Evolutionary conservation across 2,888 invertebrate genomes (phyloP).

Genomic region (Cheilosia urbana): DNA sequence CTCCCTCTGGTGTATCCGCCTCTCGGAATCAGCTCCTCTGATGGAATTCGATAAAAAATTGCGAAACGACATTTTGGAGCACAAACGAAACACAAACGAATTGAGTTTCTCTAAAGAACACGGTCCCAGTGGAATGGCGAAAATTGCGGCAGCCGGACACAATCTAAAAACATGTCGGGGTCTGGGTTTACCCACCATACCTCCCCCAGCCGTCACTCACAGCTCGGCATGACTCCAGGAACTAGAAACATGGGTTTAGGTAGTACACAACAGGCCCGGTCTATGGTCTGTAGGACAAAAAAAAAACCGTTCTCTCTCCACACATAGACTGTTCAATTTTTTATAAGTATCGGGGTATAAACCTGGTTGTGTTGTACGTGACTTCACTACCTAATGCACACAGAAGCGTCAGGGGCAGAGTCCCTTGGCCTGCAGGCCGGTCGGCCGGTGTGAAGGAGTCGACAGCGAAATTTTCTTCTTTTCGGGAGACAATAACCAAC

Average conservation of each 20-base stretch:
- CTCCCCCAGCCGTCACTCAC: slow-evolving; percentile 18
- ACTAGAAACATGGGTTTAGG: slow-evolving; percentile 20
- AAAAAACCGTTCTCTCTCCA: slow-evolving; percentile 19
- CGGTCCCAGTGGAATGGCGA: slow-evolving; percentile 17
- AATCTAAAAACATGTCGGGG: slow-evolving; percentile 34
- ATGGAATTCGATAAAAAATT: slow-evolving; percentile 27
- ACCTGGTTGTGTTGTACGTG: slow-evolving; percentile 63
- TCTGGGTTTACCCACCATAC: neutral
- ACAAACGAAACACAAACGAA: slow-evolving; percentile 42
- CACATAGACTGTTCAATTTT: slow-evolving; percentile 58
- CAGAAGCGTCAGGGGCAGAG: neutral
- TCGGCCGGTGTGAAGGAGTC: slow-evolving; percentile 40
- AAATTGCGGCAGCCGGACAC: slow-evolving; percentile 37
- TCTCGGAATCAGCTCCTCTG: slow-evolving; percentile 12
- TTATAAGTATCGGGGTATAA: slow-evolving; percentile 57
- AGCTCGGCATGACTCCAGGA: slow-evolving; percentile 5
- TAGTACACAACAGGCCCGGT: slow-evolving; percentile 19
- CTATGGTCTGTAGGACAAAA: neutral
- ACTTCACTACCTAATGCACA: slow-evolving; percentile 62
- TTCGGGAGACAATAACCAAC: slow-evolving; percentile 66
- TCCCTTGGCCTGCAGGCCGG: slow-evolving; percentile 12
- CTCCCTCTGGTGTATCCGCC: no score
- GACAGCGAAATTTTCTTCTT: slow-evolving; percentile 49
- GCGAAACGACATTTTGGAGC: slow-evolving; percentile 14
- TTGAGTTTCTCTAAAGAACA: slow-evolving; percentile 24